Evolutionary conservation across 2,888 invertebrate genomes (phyloP).

Genomic region (Erannis defoliaria): DNA sequence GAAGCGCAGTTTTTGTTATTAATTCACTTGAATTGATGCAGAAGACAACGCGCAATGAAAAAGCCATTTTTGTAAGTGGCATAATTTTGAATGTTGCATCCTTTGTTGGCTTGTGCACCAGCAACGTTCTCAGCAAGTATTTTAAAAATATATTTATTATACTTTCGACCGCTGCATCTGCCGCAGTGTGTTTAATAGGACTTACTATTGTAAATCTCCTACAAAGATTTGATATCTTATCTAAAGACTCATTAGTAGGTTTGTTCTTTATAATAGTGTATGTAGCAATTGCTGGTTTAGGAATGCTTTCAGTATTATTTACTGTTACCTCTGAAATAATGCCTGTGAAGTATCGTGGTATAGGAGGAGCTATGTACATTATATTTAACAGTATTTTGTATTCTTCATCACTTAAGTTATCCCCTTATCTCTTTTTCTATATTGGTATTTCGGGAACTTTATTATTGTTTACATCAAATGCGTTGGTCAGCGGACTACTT

Average conservation of each 20-base stretch:
- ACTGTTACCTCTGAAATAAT: conserved; percentile 36
- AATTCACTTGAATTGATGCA: not conserved
- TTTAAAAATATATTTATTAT: conserved; percentile 1
- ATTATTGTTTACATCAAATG: conserved; percentile 32
- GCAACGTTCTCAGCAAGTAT: conserved; percentile 4
- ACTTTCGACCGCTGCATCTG: not conserved
- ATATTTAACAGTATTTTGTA: conserved; percentile 31
- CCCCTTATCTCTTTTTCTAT: conserved; percentile 38
- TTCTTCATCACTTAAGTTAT: conserved; percentile 33
- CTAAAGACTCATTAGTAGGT: conserved; percentile 29
- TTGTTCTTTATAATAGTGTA: conserved; percentile 31
- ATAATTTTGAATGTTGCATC: not conserved
- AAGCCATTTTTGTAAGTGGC: conserved; percentile 21
- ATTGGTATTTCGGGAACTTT: conserved; percentile 38
- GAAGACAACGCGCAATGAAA: conserved; percentile 15
- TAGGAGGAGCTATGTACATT: conserved; percentile 36
- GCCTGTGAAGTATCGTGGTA: conserved; percentile 41
- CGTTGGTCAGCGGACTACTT: conserved; percentile 23
- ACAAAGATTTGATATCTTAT: conserved; percentile 22
- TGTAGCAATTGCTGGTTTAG: conserved; percentile 19
- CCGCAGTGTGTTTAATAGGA: not conserved
- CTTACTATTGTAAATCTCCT: conserved; percentile 1
- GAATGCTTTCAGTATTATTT: conserved; percentile 24
- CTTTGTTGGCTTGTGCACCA: not conserved
- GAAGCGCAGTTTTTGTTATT: conserved; percentile 28